Conservation (phyloP, 2,797 vertebrate genomes). For the Anolis apletophallus region DNA sequence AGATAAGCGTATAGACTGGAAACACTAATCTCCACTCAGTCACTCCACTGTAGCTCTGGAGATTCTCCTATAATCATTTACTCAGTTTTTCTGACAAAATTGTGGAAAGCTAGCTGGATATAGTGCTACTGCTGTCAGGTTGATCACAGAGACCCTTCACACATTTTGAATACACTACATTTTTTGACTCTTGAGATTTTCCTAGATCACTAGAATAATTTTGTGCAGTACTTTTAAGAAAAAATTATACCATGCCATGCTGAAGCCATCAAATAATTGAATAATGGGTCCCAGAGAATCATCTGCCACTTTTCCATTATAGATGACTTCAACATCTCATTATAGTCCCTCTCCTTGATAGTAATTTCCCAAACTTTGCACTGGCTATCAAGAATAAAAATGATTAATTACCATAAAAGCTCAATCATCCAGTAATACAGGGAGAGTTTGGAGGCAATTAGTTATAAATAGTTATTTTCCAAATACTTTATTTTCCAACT, state of each 20-base stretch:
- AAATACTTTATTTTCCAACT: no score
- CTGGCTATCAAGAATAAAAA: background rate
- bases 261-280: no score
- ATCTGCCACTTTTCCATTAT: no score
- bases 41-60: background rate
- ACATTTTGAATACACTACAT: background rate
- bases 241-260: no score
- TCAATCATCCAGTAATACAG: background rate
- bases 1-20: background rate
- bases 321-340: no score
- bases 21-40: background rate
- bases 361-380: no score
- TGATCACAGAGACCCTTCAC: background rate
- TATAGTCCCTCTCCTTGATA: no score
- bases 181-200: background rate
- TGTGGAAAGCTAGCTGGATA: background rate
- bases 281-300: no score
- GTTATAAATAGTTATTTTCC: background rate
- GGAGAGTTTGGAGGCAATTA: background rate
- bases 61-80: background rate
- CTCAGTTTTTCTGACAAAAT: background rate
- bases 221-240: no score
- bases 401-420: background rate
- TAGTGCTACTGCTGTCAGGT: background rate
- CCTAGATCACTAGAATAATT: no score